These are phyloP conservation scores for Drosophila oshimai DNA, from an alignment of 1,140 invertebrate genomes.

Conservation along the genomic window DNA sequence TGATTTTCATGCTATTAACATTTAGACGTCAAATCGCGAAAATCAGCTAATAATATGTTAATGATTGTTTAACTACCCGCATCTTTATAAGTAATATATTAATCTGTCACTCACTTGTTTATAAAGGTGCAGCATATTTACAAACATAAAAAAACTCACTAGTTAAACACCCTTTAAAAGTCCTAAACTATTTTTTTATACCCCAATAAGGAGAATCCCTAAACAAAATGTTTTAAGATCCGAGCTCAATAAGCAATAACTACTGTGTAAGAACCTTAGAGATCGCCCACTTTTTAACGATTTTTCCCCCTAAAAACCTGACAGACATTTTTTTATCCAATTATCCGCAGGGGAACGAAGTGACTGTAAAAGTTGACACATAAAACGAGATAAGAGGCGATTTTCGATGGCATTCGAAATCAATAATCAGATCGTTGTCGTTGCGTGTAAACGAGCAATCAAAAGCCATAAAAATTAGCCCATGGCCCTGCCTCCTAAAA, in stretches of 20 bases:
- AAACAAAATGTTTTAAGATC: conserved; percentile 19
- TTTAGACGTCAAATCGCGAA: conserved; percentile 4
- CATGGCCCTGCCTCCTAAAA: background rate
- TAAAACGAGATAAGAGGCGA: conserved; percentile 40
- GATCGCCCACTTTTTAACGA: background rate
- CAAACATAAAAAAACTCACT: too few species aligned
- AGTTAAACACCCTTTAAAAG: background rate
- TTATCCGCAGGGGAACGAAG: background rate
- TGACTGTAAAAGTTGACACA: conserved; percentile 42
- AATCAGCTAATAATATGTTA: conserved; percentile 14
- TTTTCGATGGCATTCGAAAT: conserved; percentile 33
- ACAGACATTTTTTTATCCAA: conserved; percentile 23
- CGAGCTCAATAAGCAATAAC: conserved; percentile 1
- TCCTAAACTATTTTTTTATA: background rate
- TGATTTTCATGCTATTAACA: conserved; percentile 13
- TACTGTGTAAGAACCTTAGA: conserved; percentile 14
- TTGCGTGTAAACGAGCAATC: conserved; percentile 42
- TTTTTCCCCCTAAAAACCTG: background rate
- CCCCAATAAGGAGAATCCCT: background rate
- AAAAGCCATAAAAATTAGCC: conserved; percentile 36
- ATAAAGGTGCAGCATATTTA: background rate
- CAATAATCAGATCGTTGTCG: conserved; percentile 48
- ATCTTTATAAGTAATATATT: background rate
- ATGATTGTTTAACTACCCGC: background rate
- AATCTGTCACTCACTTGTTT: too few species aligned